phyloP scores from a whole-genome alignment of 2,797 vertebrate species.

The Hipposideros larvatus region DNA sequence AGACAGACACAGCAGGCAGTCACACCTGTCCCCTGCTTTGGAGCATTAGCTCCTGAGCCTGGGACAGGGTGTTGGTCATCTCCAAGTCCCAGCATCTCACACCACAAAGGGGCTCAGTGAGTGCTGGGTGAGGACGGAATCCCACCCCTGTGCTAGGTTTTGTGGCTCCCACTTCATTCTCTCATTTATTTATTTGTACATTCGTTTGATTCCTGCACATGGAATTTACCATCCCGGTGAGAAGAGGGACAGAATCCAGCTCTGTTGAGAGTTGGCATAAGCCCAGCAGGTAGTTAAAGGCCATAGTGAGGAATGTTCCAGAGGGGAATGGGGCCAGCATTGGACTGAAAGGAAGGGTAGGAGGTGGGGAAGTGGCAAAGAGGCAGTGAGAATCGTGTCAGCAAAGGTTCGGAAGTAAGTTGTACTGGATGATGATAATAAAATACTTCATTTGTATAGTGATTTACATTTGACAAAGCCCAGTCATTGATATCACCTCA shows the following conservation, averaged over 20 bases:
- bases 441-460: not conserved
- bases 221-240: not conserved
- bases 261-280: not conserved
- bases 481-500: not conserved
- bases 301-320: conserved; percentile 47
- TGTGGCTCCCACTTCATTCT: not conserved
- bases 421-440: not conserved
- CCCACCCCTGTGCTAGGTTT: not conserved
- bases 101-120: not conserved
- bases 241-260: conserved; percentile 6
- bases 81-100: not conserved
- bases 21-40: not conserved
- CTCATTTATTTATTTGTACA: not conserved
- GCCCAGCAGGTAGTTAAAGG: not conserved
- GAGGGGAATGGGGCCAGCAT: not conserved
- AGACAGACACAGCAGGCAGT: not conserved
- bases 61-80: not conserved
- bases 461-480: not conserved
- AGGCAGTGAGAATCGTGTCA: not conserved
- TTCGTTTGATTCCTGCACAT: not conserved
- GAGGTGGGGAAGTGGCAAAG: not conserved
- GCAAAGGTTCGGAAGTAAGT: not conserved
- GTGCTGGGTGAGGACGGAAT: not conserved
- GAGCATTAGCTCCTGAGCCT: not conserved
- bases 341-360: conserved; percentile 9